These are phyloP conservation scores for Drosophila sordidula DNA, from an alignment of 2,888 invertebrate genomes.

Conservation along the genomic window DNA sequence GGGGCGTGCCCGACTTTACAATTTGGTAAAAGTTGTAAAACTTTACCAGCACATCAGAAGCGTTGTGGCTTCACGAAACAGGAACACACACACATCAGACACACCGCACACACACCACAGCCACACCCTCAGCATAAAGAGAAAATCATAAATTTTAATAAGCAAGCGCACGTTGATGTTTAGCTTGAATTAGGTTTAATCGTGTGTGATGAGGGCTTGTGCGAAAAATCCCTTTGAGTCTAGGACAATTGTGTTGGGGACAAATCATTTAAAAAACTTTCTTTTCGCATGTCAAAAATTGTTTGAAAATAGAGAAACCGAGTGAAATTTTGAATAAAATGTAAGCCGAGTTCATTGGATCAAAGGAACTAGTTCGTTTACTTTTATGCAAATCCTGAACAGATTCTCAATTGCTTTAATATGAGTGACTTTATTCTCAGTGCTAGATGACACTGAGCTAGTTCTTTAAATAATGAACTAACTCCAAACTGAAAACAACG, in stretches of 20 bases:
- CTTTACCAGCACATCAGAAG: conserved; percentile 39
- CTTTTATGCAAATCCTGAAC: too few species aligned
- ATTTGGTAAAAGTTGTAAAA: conserved; percentile 66
- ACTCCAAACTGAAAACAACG: too few species aligned
- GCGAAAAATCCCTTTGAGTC: conserved; percentile 12
- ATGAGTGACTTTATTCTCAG: too few species aligned
- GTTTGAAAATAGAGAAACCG: not conserved
- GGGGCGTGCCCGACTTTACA: conserved; percentile 49
- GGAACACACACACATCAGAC: not conserved
- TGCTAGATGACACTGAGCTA: too few species aligned
- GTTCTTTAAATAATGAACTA: too few species aligned
- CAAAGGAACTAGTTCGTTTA: too few species aligned
- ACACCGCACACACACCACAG: conserved; percentile 1
- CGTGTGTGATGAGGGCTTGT: conserved; percentile 25
- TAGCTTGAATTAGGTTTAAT: conserved; percentile 50
- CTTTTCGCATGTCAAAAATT: not conserved
- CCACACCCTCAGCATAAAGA: not conserved
- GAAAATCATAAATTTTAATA: conserved; percentile 66
- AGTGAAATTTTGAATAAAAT: not conserved
- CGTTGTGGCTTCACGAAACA: too few species aligned
- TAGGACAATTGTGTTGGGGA: conserved; percentile 9
- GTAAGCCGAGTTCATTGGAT: too few species aligned
- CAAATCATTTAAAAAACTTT: not conserved
- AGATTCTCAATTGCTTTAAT: too few species aligned
- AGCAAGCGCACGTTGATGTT: conserved; percentile 37